Percentiles rank a stretch among this genome's conserved stretches.
Conservation (phyloP, 2,113 vertebrate genomes). For the Petrocephalus zakoni region DNA sequence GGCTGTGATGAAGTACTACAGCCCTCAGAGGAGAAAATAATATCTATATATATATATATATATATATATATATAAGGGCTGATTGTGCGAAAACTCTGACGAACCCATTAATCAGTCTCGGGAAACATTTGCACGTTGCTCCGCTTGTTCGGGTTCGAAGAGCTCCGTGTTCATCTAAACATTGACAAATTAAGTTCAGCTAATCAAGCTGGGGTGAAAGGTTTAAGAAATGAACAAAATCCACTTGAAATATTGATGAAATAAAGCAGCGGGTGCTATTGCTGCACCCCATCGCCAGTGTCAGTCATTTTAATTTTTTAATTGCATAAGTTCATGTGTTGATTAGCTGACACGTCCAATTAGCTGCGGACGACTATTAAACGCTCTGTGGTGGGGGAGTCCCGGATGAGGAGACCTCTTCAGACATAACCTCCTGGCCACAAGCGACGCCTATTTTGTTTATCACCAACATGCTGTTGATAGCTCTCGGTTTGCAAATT, state of each 20-base stretch:
- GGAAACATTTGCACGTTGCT: neutral
- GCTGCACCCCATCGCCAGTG: neutral
- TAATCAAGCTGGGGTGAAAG: neutral
- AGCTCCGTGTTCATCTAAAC: neutral
- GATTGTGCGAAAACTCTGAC: slow-evolving; percentile 1
- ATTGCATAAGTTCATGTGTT: neutral
- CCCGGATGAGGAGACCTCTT: neutral
- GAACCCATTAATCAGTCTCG: slow-evolving; percentile 11
- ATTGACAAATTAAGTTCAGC: slow-evolving; percentile 7
- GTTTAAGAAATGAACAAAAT: neutral
- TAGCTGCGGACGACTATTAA: slow-evolving; percentile 1
- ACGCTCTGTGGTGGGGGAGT: neutral
- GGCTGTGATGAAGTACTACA: neutral
- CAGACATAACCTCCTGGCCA: neutral
- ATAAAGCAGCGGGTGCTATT: neutral
- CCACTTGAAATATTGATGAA: slow-evolving; percentile 11
- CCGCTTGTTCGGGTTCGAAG: neutral
- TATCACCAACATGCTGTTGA: neutral
- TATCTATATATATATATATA: too few relatives aligned
- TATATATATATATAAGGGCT: neutral
- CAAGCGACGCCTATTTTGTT: neutral
- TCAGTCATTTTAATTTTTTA: slow-evolving; percentile 3
- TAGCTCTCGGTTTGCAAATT: neutral
- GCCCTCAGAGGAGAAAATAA: neutral
- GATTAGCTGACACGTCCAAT: neutral